Evolutionary conservation across 2,888 invertebrate species (phyloP).

Genomic region (Mythimna vitellina): DNA sequence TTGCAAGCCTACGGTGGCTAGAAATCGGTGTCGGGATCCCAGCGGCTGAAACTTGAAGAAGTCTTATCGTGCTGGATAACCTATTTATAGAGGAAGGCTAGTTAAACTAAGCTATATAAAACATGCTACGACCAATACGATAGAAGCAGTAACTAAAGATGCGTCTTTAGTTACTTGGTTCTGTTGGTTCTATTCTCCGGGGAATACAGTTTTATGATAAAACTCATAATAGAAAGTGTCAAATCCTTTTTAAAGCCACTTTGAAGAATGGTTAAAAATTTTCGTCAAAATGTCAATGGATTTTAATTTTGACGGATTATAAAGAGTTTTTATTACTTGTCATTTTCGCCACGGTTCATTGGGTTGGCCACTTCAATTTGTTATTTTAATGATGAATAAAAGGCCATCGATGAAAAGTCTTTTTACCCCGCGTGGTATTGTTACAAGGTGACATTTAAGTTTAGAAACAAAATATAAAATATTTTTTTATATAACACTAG

Average conservation of each 20-base stretch:
- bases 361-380: background rate
- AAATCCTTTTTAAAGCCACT: conserved; percentile 6
- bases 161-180: too few relatives aligned
- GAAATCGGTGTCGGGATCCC: too few relatives aligned
- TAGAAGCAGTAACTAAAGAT: too few relatives aligned
- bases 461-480: background rate
- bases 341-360: conserved; percentile 13
- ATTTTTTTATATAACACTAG: background rate
- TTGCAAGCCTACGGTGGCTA: too few relatives aligned
- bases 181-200: too few relatives aligned
- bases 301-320: conserved; percentile 35
- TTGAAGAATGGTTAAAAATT: conserved; percentile 18
- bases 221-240: conserved; percentile 42
- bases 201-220: conserved; percentile 25
- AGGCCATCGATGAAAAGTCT: background rate
- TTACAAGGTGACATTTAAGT: background rate
- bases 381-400: conserved; percentile 13
- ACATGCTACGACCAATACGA: too few relatives aligned
- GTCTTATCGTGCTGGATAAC: too few relatives aligned
- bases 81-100: too few relatives aligned
- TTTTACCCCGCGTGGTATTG: background rate
- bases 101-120: too few relatives aligned
- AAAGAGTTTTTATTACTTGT: conserved; percentile 31
- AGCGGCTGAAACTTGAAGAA: too few relatives aligned
- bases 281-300: conserved; percentile 32